Base-by-base conservation (phyloP, 2,888 invertebrate genomes). In the Gibbula magus region DNA sequence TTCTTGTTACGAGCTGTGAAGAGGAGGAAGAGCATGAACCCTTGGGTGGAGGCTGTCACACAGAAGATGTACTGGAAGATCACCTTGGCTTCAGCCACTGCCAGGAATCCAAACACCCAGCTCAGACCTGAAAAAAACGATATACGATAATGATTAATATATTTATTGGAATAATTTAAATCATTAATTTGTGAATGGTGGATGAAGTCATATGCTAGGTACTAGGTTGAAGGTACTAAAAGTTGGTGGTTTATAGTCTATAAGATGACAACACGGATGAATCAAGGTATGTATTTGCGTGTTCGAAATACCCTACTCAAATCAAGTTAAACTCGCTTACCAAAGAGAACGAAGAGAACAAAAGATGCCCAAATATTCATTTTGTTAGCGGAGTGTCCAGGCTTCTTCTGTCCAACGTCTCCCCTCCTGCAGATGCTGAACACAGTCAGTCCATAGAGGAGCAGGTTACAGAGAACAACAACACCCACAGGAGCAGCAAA, bases 41-140 rank as follows among this genome's bases (percentile, higher is more conserved):
- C 91, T 73, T 90, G 90, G 76, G 88, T 86, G 8, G 87, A 88
- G 83, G 88, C 90, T 77, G 89, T 88, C 76, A 92, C 89, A 39
- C 91, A 89, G 83, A 93, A 93, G 56, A 93, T 79, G 80, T 92
- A 91, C 70, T 91, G 89, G 81, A 92, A 92, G 4, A 88, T 86
- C 0, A 89, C 29, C 8, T 89, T 83, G 1, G 89, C 87, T 7
- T 88, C 86, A 29, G 86, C 86, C n/a, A 92, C 86, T 5, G 91
- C 88, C 29, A 93, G 81, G 77, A 90, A 89, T 18, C 92, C 92
- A 81, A 92, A 91, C 10, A 91, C 81, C 93, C 92, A 93, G 0
- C 91, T 90, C 61, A 92, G 82, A 18, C 92, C 90, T 90, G 84
- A 2, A 82, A 53, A 45, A 45, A 7, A 45, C 13, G 13, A 10